Conservation (phyloP, 1,140 invertebrate genomes). For the Drosophila sturtevanti region DNA sequence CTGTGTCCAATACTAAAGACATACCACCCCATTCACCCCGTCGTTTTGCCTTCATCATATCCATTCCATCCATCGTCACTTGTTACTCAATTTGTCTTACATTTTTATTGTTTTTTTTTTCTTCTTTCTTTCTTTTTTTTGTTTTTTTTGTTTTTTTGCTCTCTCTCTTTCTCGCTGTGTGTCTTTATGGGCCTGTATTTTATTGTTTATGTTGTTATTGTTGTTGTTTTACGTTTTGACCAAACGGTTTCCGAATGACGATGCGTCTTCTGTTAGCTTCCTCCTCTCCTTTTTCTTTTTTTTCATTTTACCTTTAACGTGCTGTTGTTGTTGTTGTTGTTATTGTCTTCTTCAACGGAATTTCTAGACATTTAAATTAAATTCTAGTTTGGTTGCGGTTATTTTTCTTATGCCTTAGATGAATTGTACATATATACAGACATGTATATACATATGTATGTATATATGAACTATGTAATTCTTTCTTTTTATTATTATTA, state of each 20-base stretch:
- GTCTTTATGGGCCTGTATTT: slow-evolving; percentile 41
- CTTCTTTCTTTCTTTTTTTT: too few relatives aligned
- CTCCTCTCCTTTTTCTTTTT: background rate
- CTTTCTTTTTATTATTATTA: slow-evolving; percentile 15
- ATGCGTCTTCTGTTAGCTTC: slow-evolving; percentile 52
- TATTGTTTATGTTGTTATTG: slow-evolving; percentile 41
- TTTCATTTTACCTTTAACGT: background rate
- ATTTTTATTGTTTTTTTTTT: slow-evolving; percentile 56
- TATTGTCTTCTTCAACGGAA: slow-evolving; percentile 56
- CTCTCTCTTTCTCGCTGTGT: too few relatives aligned
- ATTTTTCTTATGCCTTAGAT: background rate
- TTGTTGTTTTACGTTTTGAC: slow-evolving; percentile 40
- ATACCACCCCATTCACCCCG: background rate
- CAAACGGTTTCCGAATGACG: slow-evolving; percentile 48
- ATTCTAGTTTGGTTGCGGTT: slow-evolving; percentile 56
- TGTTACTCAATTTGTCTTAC: slow-evolving; percentile 74
- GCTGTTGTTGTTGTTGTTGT: background rate
- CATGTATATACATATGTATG: background rate
- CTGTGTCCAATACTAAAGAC: background rate
- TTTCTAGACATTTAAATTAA: slow-evolving; percentile 61
- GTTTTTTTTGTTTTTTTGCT: slow-evolving; percentile 53
- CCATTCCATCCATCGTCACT: slow-evolving; percentile 53
- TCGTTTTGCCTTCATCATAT: background rate
- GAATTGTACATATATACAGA: background rate
- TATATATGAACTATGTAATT: slow-evolving; percentile 6